A percentile compares a stretch with the other conserved stretches of the same genome.
Conservation (phyloP, 1,140 invertebrate species). For the Portunus trituberculatus region DNA sequence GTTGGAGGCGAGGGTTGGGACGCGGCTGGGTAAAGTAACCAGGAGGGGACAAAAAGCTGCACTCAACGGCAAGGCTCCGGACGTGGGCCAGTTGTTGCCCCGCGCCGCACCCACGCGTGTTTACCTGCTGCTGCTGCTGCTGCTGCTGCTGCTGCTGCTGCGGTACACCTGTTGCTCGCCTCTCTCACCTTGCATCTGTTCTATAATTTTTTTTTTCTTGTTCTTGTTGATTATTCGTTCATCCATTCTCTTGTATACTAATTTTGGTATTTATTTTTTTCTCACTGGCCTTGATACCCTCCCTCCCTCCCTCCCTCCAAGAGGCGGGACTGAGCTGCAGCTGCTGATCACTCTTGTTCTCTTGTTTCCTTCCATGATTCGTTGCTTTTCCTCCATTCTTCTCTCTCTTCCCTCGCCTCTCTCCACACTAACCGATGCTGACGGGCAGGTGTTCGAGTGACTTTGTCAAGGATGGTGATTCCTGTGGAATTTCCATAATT, state of each 20-base stretch:
- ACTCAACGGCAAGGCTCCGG: constrained; percentile 57
- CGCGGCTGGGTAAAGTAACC: constrained; percentile 62
- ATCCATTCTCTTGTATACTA: not conserved
- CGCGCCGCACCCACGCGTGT: constrained; percentile 16
- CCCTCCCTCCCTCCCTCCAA: not conserved
- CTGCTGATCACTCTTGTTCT: not conserved
- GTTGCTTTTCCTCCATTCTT: not conserved
- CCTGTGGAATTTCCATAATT: too few species aligned
- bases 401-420: not conserved
- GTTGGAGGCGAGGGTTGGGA: constrained; percentile 32
- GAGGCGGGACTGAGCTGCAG: not conserved
- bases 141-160: constrained; percentile 32
- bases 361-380: not conserved
- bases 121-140: not conserved
- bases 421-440: not conserved
- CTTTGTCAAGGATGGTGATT: not conserved
- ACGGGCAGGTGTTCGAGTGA: not conserved
- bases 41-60: constrained; percentile 67
- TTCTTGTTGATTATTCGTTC: not conserved
- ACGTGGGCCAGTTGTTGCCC: constrained; percentile 39
- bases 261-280: not conserved
- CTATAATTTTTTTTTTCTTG: not conserved
- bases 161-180: constrained; percentile 29
- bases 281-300: not conserved
- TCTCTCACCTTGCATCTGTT: not conserved